These are phyloP conservation scores for Lepisosteus osseus DNA, from an alignment of 2,113 vertebrate genomes.

Conservation along the genomic window DNA sequence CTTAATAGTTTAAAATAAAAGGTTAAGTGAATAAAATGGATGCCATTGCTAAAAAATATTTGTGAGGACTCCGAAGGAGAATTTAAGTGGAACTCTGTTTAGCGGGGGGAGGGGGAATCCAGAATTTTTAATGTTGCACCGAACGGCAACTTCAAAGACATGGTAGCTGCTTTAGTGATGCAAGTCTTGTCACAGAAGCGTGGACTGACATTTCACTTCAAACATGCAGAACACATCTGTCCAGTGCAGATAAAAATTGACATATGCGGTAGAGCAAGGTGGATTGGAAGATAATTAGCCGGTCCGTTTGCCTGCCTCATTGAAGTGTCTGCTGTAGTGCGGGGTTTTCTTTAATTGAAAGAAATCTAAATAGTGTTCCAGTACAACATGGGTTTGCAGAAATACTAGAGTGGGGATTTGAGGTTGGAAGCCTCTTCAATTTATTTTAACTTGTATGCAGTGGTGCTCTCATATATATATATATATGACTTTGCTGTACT, in stretches of 20 bases:
- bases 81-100: background rate
- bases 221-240: conserved; percentile 58
- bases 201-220: conserved; percentile 66
- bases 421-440: too few species aligned
- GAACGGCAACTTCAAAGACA: conserved; percentile 75
- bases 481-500: too few species aligned
- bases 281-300: conserved; percentile 68
- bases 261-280: conserved; percentile 57
- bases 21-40: too few species aligned
- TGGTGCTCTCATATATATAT: too few species aligned
- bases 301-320: conserved; percentile 29
- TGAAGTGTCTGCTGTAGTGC: conserved; percentile 41
- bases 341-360: conserved; percentile 44
- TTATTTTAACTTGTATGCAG: too few species aligned
- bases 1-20: too few species aligned
- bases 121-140: conserved; percentile 82
- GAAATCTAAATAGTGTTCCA: conserved; percentile 40
- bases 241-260: conserved; percentile 69
- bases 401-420: too few species aligned
- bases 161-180: conserved; percentile 56
- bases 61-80: too few species aligned
- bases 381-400: conserved; percentile 30
- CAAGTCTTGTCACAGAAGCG: conserved; percentile 54
- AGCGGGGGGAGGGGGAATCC: conserved; percentile 58
- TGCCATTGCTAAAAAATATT: too few species aligned